These are phyloP conservation scores for Bubo bubo DNA, from an alignment of 2,113 vertebrate genomes.

Conservation along the genomic window DNA sequence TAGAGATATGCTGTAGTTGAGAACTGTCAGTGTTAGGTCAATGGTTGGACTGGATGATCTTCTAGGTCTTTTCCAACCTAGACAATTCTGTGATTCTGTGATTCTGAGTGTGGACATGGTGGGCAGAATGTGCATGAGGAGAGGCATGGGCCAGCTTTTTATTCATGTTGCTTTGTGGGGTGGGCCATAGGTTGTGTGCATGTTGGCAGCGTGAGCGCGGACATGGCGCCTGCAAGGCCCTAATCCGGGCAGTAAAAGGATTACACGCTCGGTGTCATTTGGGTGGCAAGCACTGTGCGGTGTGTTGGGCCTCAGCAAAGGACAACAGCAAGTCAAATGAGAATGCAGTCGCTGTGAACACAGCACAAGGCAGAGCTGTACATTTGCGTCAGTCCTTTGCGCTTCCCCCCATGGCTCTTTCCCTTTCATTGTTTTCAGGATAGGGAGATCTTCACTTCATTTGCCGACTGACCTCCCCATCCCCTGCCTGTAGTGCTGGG, in stretches of 20 bases:
- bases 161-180: background rate
- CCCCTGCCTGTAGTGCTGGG: background rate
- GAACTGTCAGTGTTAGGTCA: no score
- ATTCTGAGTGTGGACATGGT: rapidly evolving
- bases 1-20: no score
- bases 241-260: background rate
- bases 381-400: background rate
- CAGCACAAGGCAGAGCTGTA: background rate
- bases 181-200: rapidly evolving
- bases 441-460: background rate
- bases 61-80: no score
- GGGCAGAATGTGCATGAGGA: background rate
- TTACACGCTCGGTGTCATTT: background rate
- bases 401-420: background rate
- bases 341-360: background rate
- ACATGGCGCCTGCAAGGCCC: rapidly evolving
- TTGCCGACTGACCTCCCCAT: background rate
- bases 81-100: no score
- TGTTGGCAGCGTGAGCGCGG: background rate
- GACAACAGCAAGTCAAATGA: background rate
- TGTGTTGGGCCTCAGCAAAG: background rate
- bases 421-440: background rate
- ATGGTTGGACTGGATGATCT: no score
- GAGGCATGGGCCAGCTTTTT: background rate
- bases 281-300: background rate